Evolutionary conservation across 2,888 invertebrate species (phyloP), one percentile per base, ranked within the genome.

Genomic region (Pherbina coryleti): DNA sequence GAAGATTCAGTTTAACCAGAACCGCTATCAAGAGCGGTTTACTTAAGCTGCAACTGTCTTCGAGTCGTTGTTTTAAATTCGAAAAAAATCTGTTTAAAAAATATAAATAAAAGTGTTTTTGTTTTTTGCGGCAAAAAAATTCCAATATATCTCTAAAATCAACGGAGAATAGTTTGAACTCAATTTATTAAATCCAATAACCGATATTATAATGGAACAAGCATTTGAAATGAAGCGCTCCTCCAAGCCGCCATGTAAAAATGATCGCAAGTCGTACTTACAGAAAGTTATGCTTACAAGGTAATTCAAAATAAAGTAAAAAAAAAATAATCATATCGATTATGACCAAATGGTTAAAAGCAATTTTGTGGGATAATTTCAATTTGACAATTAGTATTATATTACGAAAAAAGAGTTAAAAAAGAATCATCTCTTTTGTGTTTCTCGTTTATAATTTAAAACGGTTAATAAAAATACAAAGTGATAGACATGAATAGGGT

Each of bases 201-300:
- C 4, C 22, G 19, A 5, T 28, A 7, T 0, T 22, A 69, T 22
- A 22, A 69, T 69, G 69, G 69, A 53, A 25, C 53, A 51, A 57
- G 9, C 44, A 11, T 19, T 74, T n/a, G 19, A 74, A 62, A 62
- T 51, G 57, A 75, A 78, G 62, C 44, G 64, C 8, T 28, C 64
- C 14, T 84, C 85, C 70, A 89, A 89, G 81, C 81, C 84, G 79
- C 88, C 89, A 44, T 88, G 89, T 81, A 90, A 90, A 86, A 90
- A 90, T 84, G 90, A 90, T 84, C 86, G 90, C 62, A 90, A 89
- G 83, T 84, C 88, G 28, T 86, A 86, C 82, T 84, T 90, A 81
- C 89, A 90, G 81, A 87, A 88, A 84, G 88, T 89, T 78, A 89
- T 89, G 87, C 82, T 90, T 79, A 88, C 90, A 81, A 89, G 90